Base-by-base conservation (phyloP, 2,797 vertebrate genomes). In the Galago senegalensis region DNA sequence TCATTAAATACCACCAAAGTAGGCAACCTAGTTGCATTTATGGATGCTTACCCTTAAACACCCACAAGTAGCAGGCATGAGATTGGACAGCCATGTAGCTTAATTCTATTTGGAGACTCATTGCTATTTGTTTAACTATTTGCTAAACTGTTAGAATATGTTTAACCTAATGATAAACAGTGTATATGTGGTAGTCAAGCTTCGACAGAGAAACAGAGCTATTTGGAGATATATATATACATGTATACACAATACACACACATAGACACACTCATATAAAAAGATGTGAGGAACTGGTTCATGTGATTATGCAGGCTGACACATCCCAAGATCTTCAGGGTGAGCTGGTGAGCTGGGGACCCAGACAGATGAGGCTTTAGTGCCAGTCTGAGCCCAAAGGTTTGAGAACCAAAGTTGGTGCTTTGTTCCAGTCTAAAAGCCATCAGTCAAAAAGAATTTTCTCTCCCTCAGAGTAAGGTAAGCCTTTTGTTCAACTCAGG, bases 141-240 rank as follows among this genome's bases (percentile, higher is more conserved):
- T 40, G n/a, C 80, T 93, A 73, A 73, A 81, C n/a, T 63, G 1
- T 63, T 81, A 73, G 56, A 34, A 58, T 77, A 29, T 86, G 2
- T 69, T 84, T 92, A 72, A 72, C 5, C 12, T 37, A 49, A 49
- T 87, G 58, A 53, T 72, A 72, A 80, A 49, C 21, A 84, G 4
- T 31, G 0, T 34, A 89, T 75, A 12, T 79, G 46, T 81, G 27
- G 8, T 17, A 43, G 29, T 46, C 53, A 92, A 9, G 27, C 46
- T 92, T 92, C n/a, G 53, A 37, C 27, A 92, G 18, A 40, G 13
- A 92, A 92, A 84, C 60, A 67, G 61, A 85, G n/a, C 27, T 16
- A 43, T n/a, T 63, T 73, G 69, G 31, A 17, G 29, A 9, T 20
- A 65, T 69, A 46, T 56, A 49, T 31, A n/a, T 14, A 27, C 61